Evolutionary conservation across 1,140 invertebrate genomes (phyloP), one percentile per base, ranked within the genome.

Genomic region (Drosophila mauritiana): DNA sequence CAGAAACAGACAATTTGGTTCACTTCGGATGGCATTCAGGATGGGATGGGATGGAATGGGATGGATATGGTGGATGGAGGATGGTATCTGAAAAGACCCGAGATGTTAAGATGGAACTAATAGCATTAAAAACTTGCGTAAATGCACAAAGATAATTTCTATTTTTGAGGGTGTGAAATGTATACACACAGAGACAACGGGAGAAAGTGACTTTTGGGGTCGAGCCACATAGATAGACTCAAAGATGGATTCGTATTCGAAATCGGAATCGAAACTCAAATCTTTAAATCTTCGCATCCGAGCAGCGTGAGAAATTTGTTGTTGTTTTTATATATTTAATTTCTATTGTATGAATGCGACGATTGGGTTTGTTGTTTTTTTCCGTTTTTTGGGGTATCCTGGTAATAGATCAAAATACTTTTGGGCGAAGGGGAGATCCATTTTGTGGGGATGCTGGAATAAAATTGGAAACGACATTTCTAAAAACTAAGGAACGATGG

Each of bases 41-140:
- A 57, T 39, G 37, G 37, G 27, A 31, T 31, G 53, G 48, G 31
- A 51, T 52, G 46, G 62, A 27, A 12, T 13, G 12, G 37, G 39
- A 42, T 42, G n/a, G 39, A 15, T 13, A 40, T 40, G 40, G 37
- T 4, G 43, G 20, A 10, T 20, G 20, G 11, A 48, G 36, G 45
- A 42, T 42, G 72, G 13, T 61, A 57, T 62, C 34, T 49, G 27
- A 76, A 73, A 11, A 63, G 58, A 51, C 45, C 63, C 61, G 83
- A 76, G 68, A 79, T 69, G 78, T 57, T 72, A 89, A 80, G 84
- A 90, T 90, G 84, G 85, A 89, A 89, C 84, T 89, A 89, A 89
- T 89, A 90, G 84, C 84, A 89, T 89, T 89, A 89, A 90, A 88
- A 89, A 88, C 83, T 89, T 89, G 85, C 84, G 80, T 89, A 89